Conservation (phyloP, 2,888 invertebrate genomes). For the Aspidapion aeneum region DNA sequence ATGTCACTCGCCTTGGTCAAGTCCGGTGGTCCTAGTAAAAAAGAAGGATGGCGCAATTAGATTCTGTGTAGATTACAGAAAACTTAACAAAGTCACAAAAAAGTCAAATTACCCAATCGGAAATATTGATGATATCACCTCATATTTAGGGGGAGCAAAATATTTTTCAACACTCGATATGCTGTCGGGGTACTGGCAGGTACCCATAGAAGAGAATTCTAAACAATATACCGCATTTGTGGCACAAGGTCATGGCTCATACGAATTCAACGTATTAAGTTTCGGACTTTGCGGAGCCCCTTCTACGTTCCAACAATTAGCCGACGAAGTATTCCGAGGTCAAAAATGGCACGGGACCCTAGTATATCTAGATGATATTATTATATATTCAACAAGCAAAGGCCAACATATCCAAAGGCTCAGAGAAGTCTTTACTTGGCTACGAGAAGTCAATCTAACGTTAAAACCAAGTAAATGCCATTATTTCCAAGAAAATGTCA, state of each 20-base stretch:
- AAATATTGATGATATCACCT: not conserved
- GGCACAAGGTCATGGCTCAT: too few species aligned
- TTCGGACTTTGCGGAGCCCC: not conserved
- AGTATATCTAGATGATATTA: not conserved
- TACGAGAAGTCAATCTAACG: too few species aligned
- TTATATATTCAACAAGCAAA: not conserved
- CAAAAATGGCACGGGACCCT: not conserved
- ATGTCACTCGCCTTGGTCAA: too few species aligned
- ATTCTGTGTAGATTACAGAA: not conserved
- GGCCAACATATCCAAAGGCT: not conserved
- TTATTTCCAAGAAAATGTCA: not conserved
- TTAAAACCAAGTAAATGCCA: too few species aligned
- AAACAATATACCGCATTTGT: slow-evolving; percentile 5
- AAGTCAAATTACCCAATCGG: not conserved
- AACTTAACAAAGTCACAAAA: not conserved
- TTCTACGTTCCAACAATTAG: not conserved
- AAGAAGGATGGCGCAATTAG: too few species aligned
- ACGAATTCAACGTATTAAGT: slow-evolving; percentile 7
- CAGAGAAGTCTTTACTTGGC: too few species aligned
- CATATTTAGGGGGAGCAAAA: not conserved
- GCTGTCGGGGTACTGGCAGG: slow-evolving; percentile 7
- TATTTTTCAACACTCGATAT: not conserved
- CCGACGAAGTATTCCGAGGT: not conserved
- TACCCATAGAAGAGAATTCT: slow-evolving; percentile 1
- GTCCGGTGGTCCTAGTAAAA: too few species aligned